A percentile compares a stretch with the other conserved stretches of the same genome.
phyloP scores from a whole-genome alignment of 2,113 vertebrate species.

The Lates calcarifer region DNA sequence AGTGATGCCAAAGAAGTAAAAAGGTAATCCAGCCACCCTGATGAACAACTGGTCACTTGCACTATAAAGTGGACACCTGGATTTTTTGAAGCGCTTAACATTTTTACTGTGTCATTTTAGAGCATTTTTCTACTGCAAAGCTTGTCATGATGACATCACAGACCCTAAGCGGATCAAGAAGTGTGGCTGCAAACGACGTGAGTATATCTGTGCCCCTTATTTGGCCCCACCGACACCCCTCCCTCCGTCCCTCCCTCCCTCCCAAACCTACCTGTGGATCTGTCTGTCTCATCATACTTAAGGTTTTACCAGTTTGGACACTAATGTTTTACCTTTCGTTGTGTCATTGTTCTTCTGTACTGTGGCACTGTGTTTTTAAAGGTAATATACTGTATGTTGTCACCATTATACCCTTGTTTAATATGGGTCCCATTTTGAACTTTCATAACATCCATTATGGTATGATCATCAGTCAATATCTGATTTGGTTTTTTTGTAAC shows the following conservation, averaged over 20 bases:
- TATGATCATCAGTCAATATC: slow-evolving; percentile 41
- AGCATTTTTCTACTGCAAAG: slow-evolving; percentile 99
- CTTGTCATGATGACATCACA: slow-evolving; percentile 99
- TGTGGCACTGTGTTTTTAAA: slow-evolving; percentile 53
- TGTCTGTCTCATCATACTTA: slow-evolving; percentile 40
- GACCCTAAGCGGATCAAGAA: slow-evolving; percentile 99
- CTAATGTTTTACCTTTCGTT: slow-evolving; percentile 39
- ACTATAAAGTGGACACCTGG: not conserved
- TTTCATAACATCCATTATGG: slow-evolving; percentile 48
- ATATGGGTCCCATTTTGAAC: slow-evolving; percentile 52
- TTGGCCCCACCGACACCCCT: not conserved
- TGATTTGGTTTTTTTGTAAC: slow-evolving; percentile 31
- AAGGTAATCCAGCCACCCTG: slow-evolving; percentile 85
- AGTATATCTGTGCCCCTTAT: slow-evolving; percentile 81
- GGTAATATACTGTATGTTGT: slow-evolving; percentile 36
- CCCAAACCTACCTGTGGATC: slow-evolving; percentile 38
- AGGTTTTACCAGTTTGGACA: slow-evolving; percentile 11
- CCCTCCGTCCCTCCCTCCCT: slow-evolving; percentile 29
- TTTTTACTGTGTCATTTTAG: slow-evolving; percentile 86
- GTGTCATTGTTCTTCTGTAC: slow-evolving; percentile 43
- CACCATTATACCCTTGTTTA: slow-evolving; percentile 47
- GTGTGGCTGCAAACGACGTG: slow-evolving; percentile 99
- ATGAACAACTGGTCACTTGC: not conserved
- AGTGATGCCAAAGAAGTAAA: slow-evolving; percentile 99
- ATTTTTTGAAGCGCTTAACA: slow-evolving; percentile 55